phyloP scores from a whole-genome alignment of 2,888 invertebrate genomes.

The Serripes groenlandicus region DNA sequence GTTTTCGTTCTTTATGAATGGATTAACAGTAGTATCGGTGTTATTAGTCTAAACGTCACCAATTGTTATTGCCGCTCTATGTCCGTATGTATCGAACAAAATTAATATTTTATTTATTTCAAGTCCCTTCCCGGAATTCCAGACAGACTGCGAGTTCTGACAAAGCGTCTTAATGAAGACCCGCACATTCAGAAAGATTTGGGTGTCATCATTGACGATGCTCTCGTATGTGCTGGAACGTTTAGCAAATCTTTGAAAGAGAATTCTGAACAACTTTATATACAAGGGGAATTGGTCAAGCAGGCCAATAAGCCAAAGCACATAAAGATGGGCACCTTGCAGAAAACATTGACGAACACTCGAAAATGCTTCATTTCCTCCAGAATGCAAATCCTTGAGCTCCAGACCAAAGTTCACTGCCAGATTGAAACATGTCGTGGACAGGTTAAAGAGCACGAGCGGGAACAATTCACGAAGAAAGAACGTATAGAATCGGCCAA shows the following conservation, averaged over 20 bases:
- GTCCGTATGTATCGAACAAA: too few species aligned
- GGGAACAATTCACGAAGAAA: background rate
- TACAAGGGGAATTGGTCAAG: background rate
- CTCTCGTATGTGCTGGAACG: constrained; percentile 4
- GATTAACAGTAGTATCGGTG: too few species aligned
- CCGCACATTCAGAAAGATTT: background rate
- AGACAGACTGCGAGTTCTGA: background rate
- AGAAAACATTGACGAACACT: background rate
- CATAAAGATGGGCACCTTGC: background rate
- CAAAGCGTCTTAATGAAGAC: background rate
- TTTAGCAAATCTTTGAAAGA: constrained; percentile 3
- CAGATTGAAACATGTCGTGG: constrained; percentile 16
- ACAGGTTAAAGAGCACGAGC: constrained; percentile 6
- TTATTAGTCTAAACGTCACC: too few species aligned
- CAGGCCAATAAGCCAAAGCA: background rate
- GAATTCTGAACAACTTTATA: background rate
- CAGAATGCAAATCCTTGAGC: background rate
- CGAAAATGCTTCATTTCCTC: background rate
- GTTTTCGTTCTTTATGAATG: too few species aligned
- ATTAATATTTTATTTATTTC: too few species aligned
- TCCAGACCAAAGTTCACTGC: background rate
- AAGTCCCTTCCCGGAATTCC: constrained; percentile 9
- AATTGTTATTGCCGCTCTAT: too few species aligned
- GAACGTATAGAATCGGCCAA: background rate
- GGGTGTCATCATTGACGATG: background rate